Conservation (phyloP, 35 echinoderm and acorn worm genomes). For the Acanthaster planci region DNA sequence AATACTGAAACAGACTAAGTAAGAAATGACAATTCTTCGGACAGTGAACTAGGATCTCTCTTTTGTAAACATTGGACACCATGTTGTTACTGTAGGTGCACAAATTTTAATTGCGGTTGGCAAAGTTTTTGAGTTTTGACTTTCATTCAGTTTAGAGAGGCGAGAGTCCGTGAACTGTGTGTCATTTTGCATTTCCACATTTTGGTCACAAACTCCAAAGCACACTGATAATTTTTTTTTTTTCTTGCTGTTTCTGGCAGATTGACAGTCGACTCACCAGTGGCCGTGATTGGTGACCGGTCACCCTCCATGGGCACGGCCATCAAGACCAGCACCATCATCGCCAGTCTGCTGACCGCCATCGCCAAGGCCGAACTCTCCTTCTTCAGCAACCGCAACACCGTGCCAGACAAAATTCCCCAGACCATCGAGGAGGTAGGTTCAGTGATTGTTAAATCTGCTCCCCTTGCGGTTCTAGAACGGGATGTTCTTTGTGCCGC, state of each 20-base stretch:
- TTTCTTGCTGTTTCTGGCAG: slow-evolving; percentile 42
- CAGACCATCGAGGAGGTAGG: slow-evolving; percentile 72
- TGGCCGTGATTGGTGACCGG: slow-evolving; percentile 85
- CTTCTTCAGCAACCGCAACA: slow-evolving; percentile 72
- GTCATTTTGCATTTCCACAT: too few relatives aligned
- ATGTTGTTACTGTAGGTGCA: too few relatives aligned
- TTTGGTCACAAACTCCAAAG: not conserved
- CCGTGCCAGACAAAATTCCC: slow-evolving; percentile 54
- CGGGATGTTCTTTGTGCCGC: too few relatives aligned
- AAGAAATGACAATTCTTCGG: not conserved
- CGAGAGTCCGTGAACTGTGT: too few relatives aligned
- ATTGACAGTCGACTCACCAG: slow-evolving; percentile 77
- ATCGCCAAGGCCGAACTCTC: slow-evolving; percentile 76
- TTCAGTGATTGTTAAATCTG: too few relatives aligned
- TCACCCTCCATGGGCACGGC: slow-evolving; percentile 94
- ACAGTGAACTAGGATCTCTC: too few relatives aligned
- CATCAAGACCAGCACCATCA: slow-evolving; percentile 91
- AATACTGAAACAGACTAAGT: slow-evolving; percentile 27
- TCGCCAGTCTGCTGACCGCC: slow-evolving; percentile 69
- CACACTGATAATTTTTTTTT: slow-evolving; percentile 23
- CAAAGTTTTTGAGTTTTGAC: too few relatives aligned
- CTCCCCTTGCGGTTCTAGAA: too few relatives aligned
- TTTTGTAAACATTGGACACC: too few relatives aligned
- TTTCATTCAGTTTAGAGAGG: too few relatives aligned
- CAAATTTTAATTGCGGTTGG: too few relatives aligned